Evolutionary conservation across 2,797 vertebrate genomes (phyloP).

Genomic region (Propithecus deckenii): DNA sequence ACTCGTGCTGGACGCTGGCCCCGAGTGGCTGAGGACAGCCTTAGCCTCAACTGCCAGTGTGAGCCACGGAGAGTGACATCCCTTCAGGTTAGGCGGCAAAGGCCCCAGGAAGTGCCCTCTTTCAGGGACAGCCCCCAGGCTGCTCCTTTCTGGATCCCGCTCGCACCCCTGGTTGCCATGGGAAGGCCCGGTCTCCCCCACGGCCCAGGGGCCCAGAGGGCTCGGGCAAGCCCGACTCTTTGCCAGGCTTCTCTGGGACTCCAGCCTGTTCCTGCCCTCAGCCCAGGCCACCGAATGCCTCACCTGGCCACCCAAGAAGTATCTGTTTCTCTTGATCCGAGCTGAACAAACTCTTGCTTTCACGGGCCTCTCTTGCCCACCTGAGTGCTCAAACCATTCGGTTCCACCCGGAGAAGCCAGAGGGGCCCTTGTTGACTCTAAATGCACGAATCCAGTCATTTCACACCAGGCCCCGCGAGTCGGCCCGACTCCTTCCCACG

Average conservation of each 20-base stretch:
- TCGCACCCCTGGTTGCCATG: not conserved
- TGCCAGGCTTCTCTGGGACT: not conserved
- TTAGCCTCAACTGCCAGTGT: not conserved
- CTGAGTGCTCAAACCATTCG: constrained; percentile 42
- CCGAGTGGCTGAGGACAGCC: constrained; percentile 7
- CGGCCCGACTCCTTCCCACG: not conserved
- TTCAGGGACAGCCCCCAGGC: not conserved
- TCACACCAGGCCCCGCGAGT: not conserved
- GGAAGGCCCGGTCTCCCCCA: not conserved
- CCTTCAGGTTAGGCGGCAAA: not conserved
- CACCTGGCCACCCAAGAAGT: constrained; percentile 37
- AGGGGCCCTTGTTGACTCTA: constrained; percentile 6
- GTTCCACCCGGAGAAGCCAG: not conserved
- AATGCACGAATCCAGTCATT: not conserved
- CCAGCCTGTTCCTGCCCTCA: not conserved
- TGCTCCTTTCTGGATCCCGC: not conserved
- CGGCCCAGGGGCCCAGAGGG: not conserved
- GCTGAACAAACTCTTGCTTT: constrained; percentile 47
- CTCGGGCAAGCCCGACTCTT: not conserved
- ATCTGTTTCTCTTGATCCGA: constrained; percentile 35
- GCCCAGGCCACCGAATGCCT: not conserved
- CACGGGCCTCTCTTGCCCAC: not conserved
- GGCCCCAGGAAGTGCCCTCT: not conserved
- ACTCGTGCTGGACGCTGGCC: not conserved
- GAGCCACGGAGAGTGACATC: not conserved